Percentiles rank a stretch among this genome's conserved stretches.
Conservation (phyloP, 2,888 invertebrate genomes). For the Drosophila fulvimacula region DNA sequence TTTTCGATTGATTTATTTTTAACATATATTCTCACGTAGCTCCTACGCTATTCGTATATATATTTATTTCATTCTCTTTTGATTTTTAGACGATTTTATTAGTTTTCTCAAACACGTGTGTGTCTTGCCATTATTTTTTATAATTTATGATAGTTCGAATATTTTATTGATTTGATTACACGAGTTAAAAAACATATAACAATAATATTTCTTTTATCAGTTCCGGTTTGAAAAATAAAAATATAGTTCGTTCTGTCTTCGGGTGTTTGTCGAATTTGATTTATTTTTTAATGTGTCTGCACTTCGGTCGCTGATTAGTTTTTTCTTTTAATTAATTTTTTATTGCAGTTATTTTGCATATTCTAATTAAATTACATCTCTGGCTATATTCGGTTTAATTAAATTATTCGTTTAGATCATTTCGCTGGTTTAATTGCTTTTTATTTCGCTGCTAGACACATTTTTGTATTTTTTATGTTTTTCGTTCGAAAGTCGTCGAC, state of each 20-base stretch:
- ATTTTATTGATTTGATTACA: neutral
- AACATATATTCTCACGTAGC: neutral
- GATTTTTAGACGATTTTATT: neutral
- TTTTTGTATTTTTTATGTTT: constrained; percentile 59
- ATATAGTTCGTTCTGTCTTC: constrained; percentile 5
- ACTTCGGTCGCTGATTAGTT: constrained; percentile 21
- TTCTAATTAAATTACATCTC: constrained; percentile 21
- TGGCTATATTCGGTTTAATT: constrained; percentile 26
- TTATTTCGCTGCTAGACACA: constrained; percentile 58
- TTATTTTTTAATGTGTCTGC: neutral
- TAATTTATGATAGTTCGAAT: neutral
- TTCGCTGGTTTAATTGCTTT: constrained; percentile 41
- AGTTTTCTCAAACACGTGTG: neutral
- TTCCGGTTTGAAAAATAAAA: neutral
- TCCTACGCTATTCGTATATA: neutral
- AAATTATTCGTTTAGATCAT: constrained; percentile 48
- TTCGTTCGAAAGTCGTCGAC: constrained; percentile 82
- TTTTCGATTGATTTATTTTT: constrained; percentile 2
- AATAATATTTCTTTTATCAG: neutral
- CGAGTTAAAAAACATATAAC: neutral
- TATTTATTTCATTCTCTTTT: neutral
- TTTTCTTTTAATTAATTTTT: constrained; percentile 14
- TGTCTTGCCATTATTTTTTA: neutral
- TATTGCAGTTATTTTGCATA: constrained; percentile 20
- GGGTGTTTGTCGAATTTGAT: constrained; percentile 37